Evolutionary conservation across 2,113 vertebrate species (phyloP).

Genomic region (Bagarius yarrelli): DNA sequence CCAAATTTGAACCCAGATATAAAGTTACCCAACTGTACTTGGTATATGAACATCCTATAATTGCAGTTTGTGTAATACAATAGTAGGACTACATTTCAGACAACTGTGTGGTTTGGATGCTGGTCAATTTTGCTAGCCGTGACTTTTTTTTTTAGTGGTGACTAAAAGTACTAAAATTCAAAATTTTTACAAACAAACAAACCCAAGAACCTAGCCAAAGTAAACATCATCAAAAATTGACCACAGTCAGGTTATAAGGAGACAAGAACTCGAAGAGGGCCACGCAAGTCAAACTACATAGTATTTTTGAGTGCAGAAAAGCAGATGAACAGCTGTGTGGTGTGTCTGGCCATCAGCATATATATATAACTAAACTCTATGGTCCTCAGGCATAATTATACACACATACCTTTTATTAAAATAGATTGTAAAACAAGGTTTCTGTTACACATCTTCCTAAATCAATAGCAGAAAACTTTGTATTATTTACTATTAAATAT

Average conservation of each 20-base stretch:
- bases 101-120: not conserved
- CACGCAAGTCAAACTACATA: no score
- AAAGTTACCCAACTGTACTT: not conserved
- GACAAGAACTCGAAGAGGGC: no score
- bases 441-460: not conserved
- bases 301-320: no score
- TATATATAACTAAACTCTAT: no score
- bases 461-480: not conserved
- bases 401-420: not conserved
- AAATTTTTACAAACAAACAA: not conserved
- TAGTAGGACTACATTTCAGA: not conserved
- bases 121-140: not conserved
- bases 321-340: no score
- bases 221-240: not conserved
- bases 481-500: not conserved
- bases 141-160: not conserved
- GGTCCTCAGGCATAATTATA: no score
- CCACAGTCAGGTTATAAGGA: not conserved
- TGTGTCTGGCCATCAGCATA: no score
- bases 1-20: slow-evolving; percentile 9
- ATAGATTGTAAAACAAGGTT: not conserved
- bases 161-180: not conserved
- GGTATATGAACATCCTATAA: not conserved
- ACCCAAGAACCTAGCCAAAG: not conserved
- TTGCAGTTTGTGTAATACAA: not conserved